Conservation (phyloP, 2,797 vertebrate genomes). For the Artibeus jamaicensis region DNA sequence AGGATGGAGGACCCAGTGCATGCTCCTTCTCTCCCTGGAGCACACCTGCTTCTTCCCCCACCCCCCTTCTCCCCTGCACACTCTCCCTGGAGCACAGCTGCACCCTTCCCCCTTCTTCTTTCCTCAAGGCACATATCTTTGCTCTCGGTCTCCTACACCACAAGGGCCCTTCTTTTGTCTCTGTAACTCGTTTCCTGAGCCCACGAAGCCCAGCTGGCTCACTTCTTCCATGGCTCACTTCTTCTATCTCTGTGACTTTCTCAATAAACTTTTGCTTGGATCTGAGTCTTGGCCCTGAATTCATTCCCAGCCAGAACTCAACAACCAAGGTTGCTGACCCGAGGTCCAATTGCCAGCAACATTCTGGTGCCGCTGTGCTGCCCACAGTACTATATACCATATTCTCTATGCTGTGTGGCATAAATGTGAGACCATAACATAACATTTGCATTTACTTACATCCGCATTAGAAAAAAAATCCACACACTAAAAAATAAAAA, state of each 20-base stretch:
- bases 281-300: too few relatives aligned
- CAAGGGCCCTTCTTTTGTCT: too few relatives aligned
- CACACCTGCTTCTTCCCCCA: background rate
- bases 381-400: background rate
- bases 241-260: too few relatives aligned
- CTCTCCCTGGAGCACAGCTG: background rate
- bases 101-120: background rate
- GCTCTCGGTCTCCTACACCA: too few relatives aligned
- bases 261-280: too few relatives aligned
- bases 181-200: too few relatives aligned
- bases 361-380: background rate
- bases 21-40: background rate
- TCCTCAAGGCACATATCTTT: too few relatives aligned
- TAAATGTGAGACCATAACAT: background rate
- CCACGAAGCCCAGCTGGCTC: too few relatives aligned
- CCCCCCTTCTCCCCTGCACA: background rate
- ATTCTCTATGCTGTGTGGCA: background rate
- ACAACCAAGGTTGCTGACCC: too few relatives aligned
- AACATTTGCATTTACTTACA: background rate
- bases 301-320: too few relatives aligned
- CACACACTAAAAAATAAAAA: background rate
- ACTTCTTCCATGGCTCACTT: too few relatives aligned
- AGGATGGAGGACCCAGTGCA: background rate
- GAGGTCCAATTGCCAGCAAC: background rate
- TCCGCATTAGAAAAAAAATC: background rate